These are phyloP conservation scores for Nerophis ophidion DNA, from an alignment of 2,113 vertebrate species.

Conservation along the genomic window DNA sequence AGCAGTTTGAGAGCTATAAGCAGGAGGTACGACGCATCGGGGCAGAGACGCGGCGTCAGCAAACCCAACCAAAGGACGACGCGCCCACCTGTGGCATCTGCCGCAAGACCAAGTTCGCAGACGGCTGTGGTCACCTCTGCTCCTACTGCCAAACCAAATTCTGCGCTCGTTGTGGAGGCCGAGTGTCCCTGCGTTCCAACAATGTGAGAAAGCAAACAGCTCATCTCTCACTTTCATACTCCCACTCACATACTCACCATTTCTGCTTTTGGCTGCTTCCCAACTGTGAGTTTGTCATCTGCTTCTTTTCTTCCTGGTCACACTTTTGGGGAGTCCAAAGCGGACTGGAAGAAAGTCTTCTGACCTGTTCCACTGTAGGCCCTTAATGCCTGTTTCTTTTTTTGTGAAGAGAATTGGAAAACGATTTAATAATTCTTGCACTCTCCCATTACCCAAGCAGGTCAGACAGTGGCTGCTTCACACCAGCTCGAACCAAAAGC, in stretches of 20 bases:
- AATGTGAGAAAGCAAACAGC: conserved; percentile 78
- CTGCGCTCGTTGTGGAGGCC: conserved; percentile 93
- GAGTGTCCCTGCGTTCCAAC: conserved; percentile 94
- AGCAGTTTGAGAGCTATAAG: conserved; percentile 99
- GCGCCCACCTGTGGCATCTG: conserved; percentile 97
- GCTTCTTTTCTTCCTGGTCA: conserved; percentile 40
- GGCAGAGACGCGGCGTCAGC: conserved; percentile 88
- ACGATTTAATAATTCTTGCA: conserved; percentile 10
- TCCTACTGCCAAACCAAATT: conserved; percentile 98
- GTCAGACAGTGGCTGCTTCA: conserved; percentile 4
- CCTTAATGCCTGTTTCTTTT: conserved; percentile 9
- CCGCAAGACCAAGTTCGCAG: conserved; percentile 96
- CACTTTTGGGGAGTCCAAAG: conserved; percentile 55
- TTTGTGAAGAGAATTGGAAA: not conserved
- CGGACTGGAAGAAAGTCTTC: conserved; percentile 40
- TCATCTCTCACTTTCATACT: not conserved
- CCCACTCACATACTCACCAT: conserved; percentile 27
- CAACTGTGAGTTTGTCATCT: conserved; percentile 33
- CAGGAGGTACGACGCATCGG: conserved; percentile 96
- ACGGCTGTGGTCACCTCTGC: conserved; percentile 95
- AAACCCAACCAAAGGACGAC: conserved; percentile 91
- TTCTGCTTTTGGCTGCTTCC: conserved; percentile 18
- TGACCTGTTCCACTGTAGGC: conserved; percentile 12
- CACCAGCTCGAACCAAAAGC: conserved; percentile 2
- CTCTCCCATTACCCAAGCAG: conserved; percentile 13